phyloP scores from a whole-genome alignment of 2,888 invertebrate genomes.

The Lacanobia wlatinum region DNA sequence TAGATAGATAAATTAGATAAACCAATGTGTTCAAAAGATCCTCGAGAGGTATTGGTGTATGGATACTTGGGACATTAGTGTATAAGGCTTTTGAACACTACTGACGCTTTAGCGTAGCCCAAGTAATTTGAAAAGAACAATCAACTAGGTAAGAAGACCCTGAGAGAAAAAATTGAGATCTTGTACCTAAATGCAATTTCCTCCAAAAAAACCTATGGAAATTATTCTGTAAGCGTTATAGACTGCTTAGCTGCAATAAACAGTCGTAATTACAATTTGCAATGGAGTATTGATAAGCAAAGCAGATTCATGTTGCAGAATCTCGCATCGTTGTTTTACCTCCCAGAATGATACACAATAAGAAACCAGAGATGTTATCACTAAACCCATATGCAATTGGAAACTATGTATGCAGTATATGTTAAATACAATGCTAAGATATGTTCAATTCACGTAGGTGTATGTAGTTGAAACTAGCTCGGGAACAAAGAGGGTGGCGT shows the following conservation, averaged over 20 bases:
- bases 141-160: not conserved
- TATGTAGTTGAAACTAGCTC: conserved; percentile 26
- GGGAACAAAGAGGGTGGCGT: conserved; percentile 40
- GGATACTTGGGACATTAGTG: too few species aligned
- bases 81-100: not conserved
- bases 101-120: not conserved
- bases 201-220: not conserved
- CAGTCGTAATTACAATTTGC: not conserved
- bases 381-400: not conserved
- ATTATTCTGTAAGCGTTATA: too few species aligned
- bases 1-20: too few species aligned
- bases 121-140: not conserved
- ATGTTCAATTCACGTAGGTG: conserved; percentile 1
- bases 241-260: too few species aligned
- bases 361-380: conserved; percentile 2
- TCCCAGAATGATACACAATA: conserved; percentile 18
- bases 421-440: conserved; percentile 9
- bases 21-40: too few species aligned
- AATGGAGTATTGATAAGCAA: not conserved
- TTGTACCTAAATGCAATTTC: not conserved
- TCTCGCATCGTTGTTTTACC: not conserved
- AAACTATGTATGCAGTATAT: not conserved
- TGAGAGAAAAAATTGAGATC: not conserved
- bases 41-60: too few species aligned
- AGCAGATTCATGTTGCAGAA: not conserved